Percentiles rank a stretch among this genome's conserved stretches.
phyloP scores from a whole-genome alignment of 2,888 invertebrate genomes.

The Lordiphosa fenestrarum region DNA sequence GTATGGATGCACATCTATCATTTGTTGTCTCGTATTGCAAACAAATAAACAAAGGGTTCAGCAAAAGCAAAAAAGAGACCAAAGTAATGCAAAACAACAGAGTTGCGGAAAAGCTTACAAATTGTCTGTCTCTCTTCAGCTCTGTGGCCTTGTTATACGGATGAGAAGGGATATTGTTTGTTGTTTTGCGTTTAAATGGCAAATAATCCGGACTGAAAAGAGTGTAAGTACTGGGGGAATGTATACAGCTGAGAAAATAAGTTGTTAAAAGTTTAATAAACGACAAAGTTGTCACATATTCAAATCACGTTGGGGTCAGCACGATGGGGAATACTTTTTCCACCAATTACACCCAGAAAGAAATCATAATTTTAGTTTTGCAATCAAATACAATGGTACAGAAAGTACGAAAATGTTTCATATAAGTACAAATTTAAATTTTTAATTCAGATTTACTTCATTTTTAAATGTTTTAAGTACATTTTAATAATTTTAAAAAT shows the following conservation, averaged over 20 bases:
- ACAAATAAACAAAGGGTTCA: slow-evolving; percentile 68
- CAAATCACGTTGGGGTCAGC: slow-evolving; percentile 4
- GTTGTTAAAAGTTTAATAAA: neutral
- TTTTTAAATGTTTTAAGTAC: too few relatives aligned
- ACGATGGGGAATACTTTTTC: too few relatives aligned
- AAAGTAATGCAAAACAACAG: slow-evolving; percentile 72
- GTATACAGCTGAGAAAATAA: slow-evolving; percentile 8
- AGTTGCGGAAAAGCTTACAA: slow-evolving; percentile 38
- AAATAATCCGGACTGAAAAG: slow-evolving; percentile 34
- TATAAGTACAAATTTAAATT: too few relatives aligned
- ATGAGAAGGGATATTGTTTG: slow-evolving; percentile 36
- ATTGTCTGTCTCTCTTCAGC: slow-evolving; percentile 20
- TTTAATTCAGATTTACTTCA: too few relatives aligned
- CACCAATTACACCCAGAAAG: too few relatives aligned
- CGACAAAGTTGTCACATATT: neutral
- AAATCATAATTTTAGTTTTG: too few relatives aligned
- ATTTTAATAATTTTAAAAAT: too few relatives aligned
- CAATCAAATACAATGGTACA: too few relatives aligned
- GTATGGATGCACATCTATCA: slow-evolving; percentile 33
- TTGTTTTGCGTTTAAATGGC: slow-evolving; percentile 46
- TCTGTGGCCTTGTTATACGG: slow-evolving; percentile 31
- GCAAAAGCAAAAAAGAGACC: slow-evolving; percentile 60
- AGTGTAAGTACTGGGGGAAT: slow-evolving; percentile 4
- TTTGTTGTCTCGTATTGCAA: slow-evolving; percentile 42
- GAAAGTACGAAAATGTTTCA: too few relatives aligned